Base-by-base conservation (phyloP, 2,797 vertebrate species). In the Clarias laeviceps region DNA sequence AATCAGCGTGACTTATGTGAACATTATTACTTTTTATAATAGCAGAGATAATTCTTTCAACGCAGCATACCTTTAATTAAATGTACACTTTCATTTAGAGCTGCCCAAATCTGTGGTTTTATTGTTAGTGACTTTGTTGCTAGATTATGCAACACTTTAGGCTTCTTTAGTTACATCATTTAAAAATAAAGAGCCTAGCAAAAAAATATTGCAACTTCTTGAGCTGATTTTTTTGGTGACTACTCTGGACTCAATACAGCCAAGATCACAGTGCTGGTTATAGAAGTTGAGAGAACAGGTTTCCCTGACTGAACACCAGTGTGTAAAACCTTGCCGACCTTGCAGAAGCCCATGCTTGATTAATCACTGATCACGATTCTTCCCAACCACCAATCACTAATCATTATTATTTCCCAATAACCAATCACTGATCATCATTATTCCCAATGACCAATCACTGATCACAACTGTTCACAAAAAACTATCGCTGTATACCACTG, bases 1-100 rank as follows among this genome's bases (percentile, higher is more conserved):
- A 34, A 65, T 69, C 72, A n/a, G 54, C 20, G 45, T 85, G 50
- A 66, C 17, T 65, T 17, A 76, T 66, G 50, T 57, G 37, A 85
- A 82, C 59, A 40, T 12, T 29, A 17, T 37, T 77, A n/a, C 20
- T 66, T 54, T 27, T 73, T 59, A 59, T 27, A 40, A 15, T 27
- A 4, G 6, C 14, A 64, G 12, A 40, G 1, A 79, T 45, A 65
- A 24, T 59, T 32, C 11, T 54, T 77, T 3, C 73, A 20, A 20
- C 20, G 20, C 27, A 20, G 15, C 73, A 32, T 37, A 40, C 20
- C 15, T 14, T 59, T 20, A 59, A 57, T 22, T 18, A 57, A 77
- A 34, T 59, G 72, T 4, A 56, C 17, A 59, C 4, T 73, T 15
- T 73, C 32, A 50, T 5, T 57, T 76, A 20, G 27, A 5, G 11